A percentile compares a stretch with the other conserved stretches of the same genome.
phyloP scores from a whole-genome alignment of 2,888 invertebrate species.

The Andrena marginata region DNA sequence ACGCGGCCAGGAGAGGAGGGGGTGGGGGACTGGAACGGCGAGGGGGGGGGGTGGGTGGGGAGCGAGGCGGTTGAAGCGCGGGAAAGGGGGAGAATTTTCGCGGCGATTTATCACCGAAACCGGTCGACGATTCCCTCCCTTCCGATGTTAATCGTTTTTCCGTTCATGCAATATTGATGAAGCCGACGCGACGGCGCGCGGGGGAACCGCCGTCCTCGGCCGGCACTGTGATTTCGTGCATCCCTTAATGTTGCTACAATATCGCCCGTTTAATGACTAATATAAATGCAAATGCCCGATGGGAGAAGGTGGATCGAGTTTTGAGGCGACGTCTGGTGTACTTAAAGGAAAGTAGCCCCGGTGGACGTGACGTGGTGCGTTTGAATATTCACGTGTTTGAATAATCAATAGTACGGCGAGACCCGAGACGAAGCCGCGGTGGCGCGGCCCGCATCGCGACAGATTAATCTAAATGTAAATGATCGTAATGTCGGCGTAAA shows the following conservation, averaged over 20 bases:
- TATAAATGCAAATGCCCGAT: conserved; percentile 61
- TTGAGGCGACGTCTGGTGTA: conserved; percentile 10
- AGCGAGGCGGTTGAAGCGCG: background rate
- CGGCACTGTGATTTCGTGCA: conserved; percentile 27
- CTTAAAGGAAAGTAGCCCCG: conserved; percentile 33
- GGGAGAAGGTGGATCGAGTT: conserved; percentile 17
- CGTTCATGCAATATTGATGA: conserved; percentile 47
- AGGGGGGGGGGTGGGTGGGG: too few relatives aligned
- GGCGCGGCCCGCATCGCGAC: conserved; percentile 11
- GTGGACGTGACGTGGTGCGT: conserved; percentile 4
- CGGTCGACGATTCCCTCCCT: conserved; percentile 28
- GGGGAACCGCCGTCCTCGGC: background rate
- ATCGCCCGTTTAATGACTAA: conserved; percentile 53
- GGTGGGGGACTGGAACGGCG: too few relatives aligned
- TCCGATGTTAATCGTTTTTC: conserved; percentile 23
- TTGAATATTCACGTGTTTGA: conserved; percentile 57
- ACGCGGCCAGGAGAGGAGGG: background rate
- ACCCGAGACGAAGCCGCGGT: background rate
- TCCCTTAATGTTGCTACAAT: conserved; percentile 45
- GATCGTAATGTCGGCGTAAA: conserved; percentile 36
- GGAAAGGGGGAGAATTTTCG: conserved; percentile 4
- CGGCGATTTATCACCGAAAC: conserved; percentile 19
- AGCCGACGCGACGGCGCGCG: background rate
- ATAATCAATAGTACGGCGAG: conserved; percentile 52
- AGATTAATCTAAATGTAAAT: conserved; percentile 65